Conservation (phyloP, 2,113 vertebrate species). For the Litocranius walleri region DNA sequence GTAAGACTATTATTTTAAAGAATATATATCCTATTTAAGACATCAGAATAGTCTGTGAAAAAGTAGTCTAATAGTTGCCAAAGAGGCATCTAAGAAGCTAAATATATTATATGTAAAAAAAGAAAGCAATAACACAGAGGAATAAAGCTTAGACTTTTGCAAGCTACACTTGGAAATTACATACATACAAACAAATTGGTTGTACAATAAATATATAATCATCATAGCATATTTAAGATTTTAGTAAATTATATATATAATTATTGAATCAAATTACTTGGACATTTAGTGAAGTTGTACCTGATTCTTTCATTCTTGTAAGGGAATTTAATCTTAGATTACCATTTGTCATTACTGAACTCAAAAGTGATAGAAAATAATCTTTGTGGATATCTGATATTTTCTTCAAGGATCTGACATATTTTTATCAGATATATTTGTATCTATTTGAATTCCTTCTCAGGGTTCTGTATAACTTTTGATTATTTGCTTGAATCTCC, state of each 20-base stretch:
- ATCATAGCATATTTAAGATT: not conserved
- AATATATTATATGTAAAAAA: not conserved
- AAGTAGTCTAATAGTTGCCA: not conserved
- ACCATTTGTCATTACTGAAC: not conserved
- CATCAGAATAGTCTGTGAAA: not conserved
- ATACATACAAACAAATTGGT: not conserved
- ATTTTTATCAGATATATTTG: not conserved
- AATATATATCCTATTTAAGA: not conserved
- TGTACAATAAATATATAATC: not conserved
- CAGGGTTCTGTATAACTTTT: not conserved
- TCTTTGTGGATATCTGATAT: not conserved
- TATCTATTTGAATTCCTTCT: not conserved
- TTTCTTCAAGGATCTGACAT: not conserved
- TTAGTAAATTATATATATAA: not conserved
- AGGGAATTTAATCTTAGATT: not conserved
- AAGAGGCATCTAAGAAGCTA: not conserved
- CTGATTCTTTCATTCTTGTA: not conserved
- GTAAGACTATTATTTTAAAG: not conserved
- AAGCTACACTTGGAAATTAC: not conserved
- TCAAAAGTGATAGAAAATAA: not conserved
- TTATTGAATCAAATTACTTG: constrained; percentile 11
- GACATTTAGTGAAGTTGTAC: not conserved
- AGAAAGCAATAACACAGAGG: not conserved
- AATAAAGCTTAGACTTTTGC: not conserved
- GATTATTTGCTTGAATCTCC: not conserved